Conservation (phyloP, 2,888 invertebrate genomes). For the Scaptomyza parva region DNA sequence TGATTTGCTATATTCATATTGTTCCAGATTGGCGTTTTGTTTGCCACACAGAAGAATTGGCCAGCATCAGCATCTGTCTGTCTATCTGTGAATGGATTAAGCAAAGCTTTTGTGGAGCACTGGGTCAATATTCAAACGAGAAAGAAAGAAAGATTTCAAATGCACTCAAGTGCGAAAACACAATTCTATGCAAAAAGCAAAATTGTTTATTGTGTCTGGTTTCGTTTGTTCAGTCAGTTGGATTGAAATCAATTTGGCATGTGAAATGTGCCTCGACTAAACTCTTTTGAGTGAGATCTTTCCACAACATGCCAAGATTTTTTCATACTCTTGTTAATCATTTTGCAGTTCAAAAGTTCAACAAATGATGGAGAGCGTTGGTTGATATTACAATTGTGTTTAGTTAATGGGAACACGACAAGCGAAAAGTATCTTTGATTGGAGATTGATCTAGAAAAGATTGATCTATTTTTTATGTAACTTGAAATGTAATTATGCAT, state of each 20-base stretch:
- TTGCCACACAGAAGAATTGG: constrained; percentile 58
- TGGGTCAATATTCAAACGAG: constrained; percentile 59
- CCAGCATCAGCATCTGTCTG: constrained; percentile 35
- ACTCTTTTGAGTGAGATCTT: constrained; percentile 12
- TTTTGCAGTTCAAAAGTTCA: constrained; percentile 71
- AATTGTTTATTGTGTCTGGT: constrained; percentile 63
- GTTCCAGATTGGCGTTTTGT: constrained; percentile 63
- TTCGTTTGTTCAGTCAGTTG: background rate
- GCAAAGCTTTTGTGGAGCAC: constrained; percentile 64
- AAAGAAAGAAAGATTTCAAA: constrained; percentile 6
- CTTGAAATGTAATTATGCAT: too few relatives aligned
- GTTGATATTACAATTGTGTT: background rate
- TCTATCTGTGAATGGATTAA: too few relatives aligned
- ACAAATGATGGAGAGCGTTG: constrained; percentile 10
- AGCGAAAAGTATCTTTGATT: too few relatives aligned
- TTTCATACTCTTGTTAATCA: constrained; percentile 46
- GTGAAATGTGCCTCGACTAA: constrained; percentile 39
- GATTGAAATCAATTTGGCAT: constrained; percentile 75
- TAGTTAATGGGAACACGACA: constrained; percentile 25
- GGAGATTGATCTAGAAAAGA: background rate
- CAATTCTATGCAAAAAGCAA: constrained; percentile 70
- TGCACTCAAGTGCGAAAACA: constrained; percentile 65
- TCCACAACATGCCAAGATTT: constrained; percentile 18
- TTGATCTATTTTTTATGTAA: too few relatives aligned
- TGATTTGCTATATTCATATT: constrained; percentile 63